phyloP scores from a whole-genome alignment of 1,140 invertebrate species.

The Lordiphosa clarofinis region DNA sequence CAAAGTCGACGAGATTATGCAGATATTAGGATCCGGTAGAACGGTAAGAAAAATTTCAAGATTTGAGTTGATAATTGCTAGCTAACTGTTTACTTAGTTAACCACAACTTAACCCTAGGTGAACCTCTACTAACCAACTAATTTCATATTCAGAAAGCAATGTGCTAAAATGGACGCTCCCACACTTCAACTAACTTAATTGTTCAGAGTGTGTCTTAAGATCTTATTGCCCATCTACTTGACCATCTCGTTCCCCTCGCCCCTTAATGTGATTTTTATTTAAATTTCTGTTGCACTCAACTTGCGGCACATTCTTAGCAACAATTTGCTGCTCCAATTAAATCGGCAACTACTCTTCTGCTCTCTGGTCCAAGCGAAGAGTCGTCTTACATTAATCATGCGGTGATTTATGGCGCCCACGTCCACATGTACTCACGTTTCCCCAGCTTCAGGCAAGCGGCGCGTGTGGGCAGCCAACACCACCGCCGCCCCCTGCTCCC shows the following conservation, averaged over 20 bases:
- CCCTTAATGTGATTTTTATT: conserved; percentile 65
- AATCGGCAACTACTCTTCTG: conserved; percentile 28
- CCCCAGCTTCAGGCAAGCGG: conserved; percentile 8
- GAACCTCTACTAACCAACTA: no score
- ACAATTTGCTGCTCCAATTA: conserved; percentile 76
- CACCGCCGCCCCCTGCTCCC: not conserved
- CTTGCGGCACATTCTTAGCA: conserved; percentile 68
- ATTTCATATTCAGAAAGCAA: no score
- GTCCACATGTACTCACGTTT: conserved; percentile 44
- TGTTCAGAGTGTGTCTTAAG: conserved; percentile 45
- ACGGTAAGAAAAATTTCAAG: no score
- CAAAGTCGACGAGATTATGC: no score
- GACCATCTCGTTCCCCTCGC: conserved; percentile 32
- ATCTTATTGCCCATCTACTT: conserved; percentile 56
- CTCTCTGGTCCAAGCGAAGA: not conserved
- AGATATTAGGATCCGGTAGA: no score
- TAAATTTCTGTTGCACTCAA: conserved; percentile 58
- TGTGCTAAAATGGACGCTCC: no score
- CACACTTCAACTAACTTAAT: conserved; percentile 37
- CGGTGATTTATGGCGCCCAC: conserved; percentile 55
- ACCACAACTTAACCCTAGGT: no score
- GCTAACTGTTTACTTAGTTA: no score
- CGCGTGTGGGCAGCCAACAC: conserved; percentile 37
- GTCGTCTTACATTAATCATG: conserved; percentile 41
- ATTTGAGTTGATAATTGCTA: no score